Percentiles rank a stretch among this genome's conserved stretches.
Conservation (phyloP, 2,113 vertebrate genomes). For the Strix uralensis region DNA sequence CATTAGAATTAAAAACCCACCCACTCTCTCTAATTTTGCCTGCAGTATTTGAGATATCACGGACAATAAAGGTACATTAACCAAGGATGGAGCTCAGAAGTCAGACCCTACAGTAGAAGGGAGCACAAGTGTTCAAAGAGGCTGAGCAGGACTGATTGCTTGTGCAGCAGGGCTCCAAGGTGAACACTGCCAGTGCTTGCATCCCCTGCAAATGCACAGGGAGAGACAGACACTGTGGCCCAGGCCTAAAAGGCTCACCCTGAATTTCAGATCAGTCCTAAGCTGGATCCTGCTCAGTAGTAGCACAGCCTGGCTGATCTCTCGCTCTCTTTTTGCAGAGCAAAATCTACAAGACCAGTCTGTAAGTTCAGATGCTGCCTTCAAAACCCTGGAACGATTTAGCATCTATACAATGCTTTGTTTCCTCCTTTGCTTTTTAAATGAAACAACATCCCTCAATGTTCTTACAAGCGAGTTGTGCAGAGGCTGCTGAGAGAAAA, state of each 20-base stretch:
- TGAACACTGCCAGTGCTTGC: neutral
- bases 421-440: neutral
- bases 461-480: neutral
- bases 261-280: neutral
- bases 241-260: neutral
- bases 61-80: neutral
- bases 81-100: neutral
- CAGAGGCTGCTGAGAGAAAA: slow-evolving; percentile 7
- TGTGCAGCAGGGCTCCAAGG: neutral
- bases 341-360: neutral
- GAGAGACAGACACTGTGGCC: neutral
- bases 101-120: neutral
- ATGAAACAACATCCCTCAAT: neutral
- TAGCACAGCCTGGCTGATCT: neutral
- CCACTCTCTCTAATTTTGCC: neutral
- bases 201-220: neutral
- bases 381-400: neutral
- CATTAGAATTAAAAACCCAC: neutral
- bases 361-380: neutral
- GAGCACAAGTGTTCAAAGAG: neutral
- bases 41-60: neutral
- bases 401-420: neutral
- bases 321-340: neutral
- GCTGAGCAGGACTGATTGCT: neutral
- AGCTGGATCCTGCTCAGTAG: neutral